Evolutionary conservation across 2,888 invertebrate genomes (phyloP), one percentile per base, ranked within the genome.

Genomic region (Ophonus ardosiacus): DNA sequence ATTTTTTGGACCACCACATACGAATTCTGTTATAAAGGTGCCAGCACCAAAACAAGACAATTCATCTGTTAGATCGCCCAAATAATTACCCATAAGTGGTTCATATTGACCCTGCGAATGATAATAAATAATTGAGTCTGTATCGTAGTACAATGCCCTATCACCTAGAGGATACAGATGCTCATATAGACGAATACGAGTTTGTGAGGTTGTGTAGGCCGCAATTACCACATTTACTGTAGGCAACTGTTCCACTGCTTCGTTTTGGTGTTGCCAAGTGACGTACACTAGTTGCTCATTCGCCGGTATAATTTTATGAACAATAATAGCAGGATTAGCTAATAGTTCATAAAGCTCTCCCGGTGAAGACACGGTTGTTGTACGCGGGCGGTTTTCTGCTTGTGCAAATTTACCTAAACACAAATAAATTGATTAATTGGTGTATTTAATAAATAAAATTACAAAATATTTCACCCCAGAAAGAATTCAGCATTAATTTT

Each of bases 1-100:
- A 85, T 89, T 89, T 86, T 90, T 90, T 1, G 90, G 89, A 0
- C 90, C 90, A 0, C 88, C 88, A 18, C 88, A 87, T 13, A 89
- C 88, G 85, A 89, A 90, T 76, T 88, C 86, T 78, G 56, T 43
- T 74, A 89, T 89, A 71, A 87, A 31, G 31, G 31, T 31, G 31
- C 31, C 31, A 31, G 1, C 5, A 31, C 31, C 1, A 31, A 31
- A 31, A 31, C 31, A 31, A 31, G 31, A 31, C 31, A 31, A 31
- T 31, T 31, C 31, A 31, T 31, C 31, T 31, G 31, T 31, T 31
- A 31, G 31, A 31, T 31, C 31, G 31, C 31, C 5, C 31, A 31
- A 31, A 31, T 5, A 31, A 31, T 31, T 31, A 31, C 31, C 31
- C 31, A 6, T 31, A 31, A 6, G 31, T 6, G 31, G 31, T 31